A percentile compares a stretch with the other conserved stretches of the same genome.
Evolutionary conservation across 2,888 invertebrate species (phyloP).

Genomic region (Cantharis lateralis): DNA sequence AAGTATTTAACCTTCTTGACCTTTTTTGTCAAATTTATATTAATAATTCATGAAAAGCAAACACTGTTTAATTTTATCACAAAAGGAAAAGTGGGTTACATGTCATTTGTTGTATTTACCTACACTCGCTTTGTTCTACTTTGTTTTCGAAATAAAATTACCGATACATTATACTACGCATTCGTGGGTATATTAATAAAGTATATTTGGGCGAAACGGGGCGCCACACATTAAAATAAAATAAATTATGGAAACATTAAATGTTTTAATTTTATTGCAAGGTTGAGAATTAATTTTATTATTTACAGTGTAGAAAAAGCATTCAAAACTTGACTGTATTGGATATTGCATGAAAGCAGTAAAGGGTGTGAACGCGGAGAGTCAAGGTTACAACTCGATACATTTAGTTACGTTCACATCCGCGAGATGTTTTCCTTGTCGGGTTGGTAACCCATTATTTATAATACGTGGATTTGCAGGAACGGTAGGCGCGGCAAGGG

Average conservation of each 20-base stretch:
- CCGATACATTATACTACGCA: background rate
- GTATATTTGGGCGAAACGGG: background rate
- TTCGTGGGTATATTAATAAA: background rate
- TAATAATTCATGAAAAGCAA: conserved; percentile 21
- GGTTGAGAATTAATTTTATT: background rate
- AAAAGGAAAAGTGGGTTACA: conserved; percentile 15
- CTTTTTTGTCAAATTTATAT: conserved; percentile 24
- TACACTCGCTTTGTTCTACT: conserved; percentile 5
- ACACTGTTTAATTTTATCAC: conserved; percentile 8
- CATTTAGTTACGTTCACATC: conserved; percentile 46
- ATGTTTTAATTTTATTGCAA: background rate
- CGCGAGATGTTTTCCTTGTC: conserved; percentile 46
- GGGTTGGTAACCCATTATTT: conserved; percentile 37
- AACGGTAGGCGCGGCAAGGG: conserved; percentile 42
- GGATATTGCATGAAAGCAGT: conserved; percentile 40
- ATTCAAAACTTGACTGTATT: conserved; percentile 20
- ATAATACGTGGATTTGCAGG: conserved; percentile 21
- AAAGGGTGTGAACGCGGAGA: conserved; percentile 41
- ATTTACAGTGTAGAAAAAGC: background rate
- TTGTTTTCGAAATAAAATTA: background rate
- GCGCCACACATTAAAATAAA: background rate
- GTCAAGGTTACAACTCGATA: conserved; percentile 51
- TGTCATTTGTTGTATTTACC: conserved; percentile 1
- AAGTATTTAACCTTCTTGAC: conserved; percentile 17
- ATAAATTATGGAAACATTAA: background rate